Base-by-base conservation (phyloP, 2,797 vertebrate species). In the Enteromius treurensis region DNA sequence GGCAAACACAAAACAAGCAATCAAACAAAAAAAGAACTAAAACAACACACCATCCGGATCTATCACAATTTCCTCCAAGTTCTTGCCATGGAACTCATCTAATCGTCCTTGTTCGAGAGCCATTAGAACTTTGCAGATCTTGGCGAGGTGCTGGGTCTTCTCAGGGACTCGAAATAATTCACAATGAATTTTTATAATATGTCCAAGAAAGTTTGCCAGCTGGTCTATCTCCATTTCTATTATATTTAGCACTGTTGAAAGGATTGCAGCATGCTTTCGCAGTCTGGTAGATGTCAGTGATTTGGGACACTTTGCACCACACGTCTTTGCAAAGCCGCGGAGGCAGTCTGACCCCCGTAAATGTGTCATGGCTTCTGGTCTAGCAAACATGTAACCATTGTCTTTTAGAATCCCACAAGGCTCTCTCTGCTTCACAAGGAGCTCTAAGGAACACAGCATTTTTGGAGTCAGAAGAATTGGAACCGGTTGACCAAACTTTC, bases 381-480 rank as follows among this genome's bases (percentile, higher is more conserved):
- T 80, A 55, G 83, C 85, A 83, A 89, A 90, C 85, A 87, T 47
- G 11, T 85, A 87, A 4, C 0, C 1, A 79, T 89, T 89, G 47
- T 87, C 85, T 29, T 85, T 75, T 76, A 86, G 37, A 60, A 89
- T 81, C 10, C 71, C 82, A 47, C 85, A 86, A 10, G 45, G 42
- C 14, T 84, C 67, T 85, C 88, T 81, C 34, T 84, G 73, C 60
- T 79, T 15, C 4, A 84, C 84, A 60, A 89, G 86, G 4, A 86
- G 85, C 34, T 90, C 77, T n/a, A 87, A 45, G 1, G 73, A 47
- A 81, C 15, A 0, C 11, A 87, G 67, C 84, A 89, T 89, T 53
- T 87, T 86, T 26, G 74, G 70, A 77, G 87, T 90, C 53, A 88
- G 26, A 55, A 88, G 84, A 80, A 89, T 73, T 23, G 82, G 85